phyloP scores from a whole-genome alignment of 2,113 vertebrate species.

The Phalacrocorax aristotelis region DNA sequence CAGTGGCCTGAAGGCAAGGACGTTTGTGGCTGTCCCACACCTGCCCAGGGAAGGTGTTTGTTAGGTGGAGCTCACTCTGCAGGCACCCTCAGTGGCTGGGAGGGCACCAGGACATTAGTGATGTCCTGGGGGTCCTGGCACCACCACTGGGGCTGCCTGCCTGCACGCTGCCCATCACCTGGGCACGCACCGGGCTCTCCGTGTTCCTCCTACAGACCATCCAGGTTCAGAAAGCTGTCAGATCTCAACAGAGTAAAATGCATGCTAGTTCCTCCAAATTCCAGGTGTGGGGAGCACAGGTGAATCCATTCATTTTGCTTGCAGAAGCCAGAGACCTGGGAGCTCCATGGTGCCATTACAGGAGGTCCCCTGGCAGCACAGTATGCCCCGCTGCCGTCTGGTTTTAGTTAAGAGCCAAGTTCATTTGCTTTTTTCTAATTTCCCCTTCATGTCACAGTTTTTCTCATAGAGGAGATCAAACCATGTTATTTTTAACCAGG shows the following conservation, averaged over 20 bases:
- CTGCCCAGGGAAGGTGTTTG: not conserved
- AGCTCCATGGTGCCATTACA: rapidly evolving
- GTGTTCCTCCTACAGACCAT: not conserved
- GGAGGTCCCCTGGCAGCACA: not conserved
- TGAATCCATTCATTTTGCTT: not conserved
- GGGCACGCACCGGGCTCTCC: rapidly evolving
- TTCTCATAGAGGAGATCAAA: not conserved
- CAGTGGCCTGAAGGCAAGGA: not conserved
- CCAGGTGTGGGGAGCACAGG: not conserved
- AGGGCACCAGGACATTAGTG: rapidly evolving
- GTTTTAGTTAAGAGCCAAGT: not conserved
- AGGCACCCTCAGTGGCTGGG: not conserved
- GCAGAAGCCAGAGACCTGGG: not conserved
- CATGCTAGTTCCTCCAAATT: not conserved
- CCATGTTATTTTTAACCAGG: not conserved
- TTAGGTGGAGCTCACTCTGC: not conserved
- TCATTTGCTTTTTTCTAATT: not conserved
- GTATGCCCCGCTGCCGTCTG: not conserved
- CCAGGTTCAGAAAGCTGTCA: not conserved
- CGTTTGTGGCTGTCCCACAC: not conserved
- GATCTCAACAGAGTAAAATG: not conserved
- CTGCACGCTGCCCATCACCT: not conserved
- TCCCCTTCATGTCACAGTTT: not conserved
- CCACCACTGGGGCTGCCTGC: not conserved
- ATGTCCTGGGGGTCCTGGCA: not conserved